A percentile compares a stretch with the other conserved stretches of the same genome.
Conservation (phyloP, 1,140 invertebrate species). For the Campoletis sonorensis region DNA sequence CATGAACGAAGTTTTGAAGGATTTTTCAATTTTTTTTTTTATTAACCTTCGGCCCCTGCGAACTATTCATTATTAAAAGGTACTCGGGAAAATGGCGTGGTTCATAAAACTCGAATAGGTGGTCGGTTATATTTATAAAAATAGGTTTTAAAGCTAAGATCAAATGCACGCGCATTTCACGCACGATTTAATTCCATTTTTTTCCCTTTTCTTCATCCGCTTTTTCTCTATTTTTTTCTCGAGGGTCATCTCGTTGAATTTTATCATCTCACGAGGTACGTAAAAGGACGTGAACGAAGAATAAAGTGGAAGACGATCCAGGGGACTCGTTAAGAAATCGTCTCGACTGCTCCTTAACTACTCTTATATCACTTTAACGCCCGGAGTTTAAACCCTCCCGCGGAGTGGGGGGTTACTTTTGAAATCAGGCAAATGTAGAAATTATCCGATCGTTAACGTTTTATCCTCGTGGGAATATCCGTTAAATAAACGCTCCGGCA, state of each 20-base stretch:
- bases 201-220: neutral
- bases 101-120: too few species aligned
- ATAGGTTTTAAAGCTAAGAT: neutral
- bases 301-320: neutral
- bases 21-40: neutral
- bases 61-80: neutral
- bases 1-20: neutral
- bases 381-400: neutral
- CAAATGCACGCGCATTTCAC: neutral
- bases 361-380: neutral
- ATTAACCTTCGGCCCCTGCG: neutral
- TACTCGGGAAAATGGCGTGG: neutral
- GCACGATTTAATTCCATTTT: neutral
- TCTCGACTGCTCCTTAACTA: constrained; percentile 3
- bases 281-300: neutral
- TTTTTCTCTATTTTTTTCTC: neutral
- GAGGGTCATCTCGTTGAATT: constrained; percentile 10
- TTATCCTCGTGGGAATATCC: constrained; percentile 31
- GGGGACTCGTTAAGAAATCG: neutral
- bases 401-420: neutral
- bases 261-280: neutral
- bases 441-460: constrained; percentile 43
- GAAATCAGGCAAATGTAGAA: constrained; percentile 40
- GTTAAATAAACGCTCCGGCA: neutral
- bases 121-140: neutral